These are phyloP conservation scores for Platycnemis pennipes DNA, from an alignment of 2,888 invertebrate genomes.

Conservation along the genomic window DNA sequence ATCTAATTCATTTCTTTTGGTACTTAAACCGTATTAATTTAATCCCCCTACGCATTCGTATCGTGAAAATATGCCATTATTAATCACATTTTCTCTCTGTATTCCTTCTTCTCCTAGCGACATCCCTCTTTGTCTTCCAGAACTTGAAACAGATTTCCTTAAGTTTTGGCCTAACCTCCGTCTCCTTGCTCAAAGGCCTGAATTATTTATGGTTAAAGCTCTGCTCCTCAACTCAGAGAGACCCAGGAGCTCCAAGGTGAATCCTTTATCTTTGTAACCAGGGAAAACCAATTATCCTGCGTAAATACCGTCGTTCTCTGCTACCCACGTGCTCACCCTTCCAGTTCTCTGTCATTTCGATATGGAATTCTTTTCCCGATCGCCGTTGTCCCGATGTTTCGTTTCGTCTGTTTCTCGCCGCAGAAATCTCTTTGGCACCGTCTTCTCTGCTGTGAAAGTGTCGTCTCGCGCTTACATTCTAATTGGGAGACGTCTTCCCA, in stretches of 20 bases:
- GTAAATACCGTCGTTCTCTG: neutral
- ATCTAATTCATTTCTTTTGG: too few relatives aligned
- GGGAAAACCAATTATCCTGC: conserved; percentile 23
- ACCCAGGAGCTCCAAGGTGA: neutral
- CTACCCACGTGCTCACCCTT: neutral
- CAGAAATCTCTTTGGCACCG: neutral
- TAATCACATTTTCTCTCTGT: neutral
- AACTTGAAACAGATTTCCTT: conserved; percentile 16
- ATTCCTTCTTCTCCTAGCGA: too few relatives aligned
- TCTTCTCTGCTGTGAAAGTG: neutral
- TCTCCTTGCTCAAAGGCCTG: neutral
- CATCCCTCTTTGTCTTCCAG: neutral
- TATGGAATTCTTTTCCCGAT: neutral
- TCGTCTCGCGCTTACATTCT: neutral
- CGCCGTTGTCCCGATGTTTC: neutral
- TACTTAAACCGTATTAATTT: too few relatives aligned
- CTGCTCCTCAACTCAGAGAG: conserved; percentile 1
- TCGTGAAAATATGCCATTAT: neutral
- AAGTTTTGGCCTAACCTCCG: conserved; percentile 19
- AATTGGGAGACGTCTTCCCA: neutral
- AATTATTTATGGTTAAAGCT: conserved; percentile 32
- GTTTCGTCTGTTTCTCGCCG: neutral
- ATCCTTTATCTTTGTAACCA: conserved; percentile 36
- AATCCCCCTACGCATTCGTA: neutral
- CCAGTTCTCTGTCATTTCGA: neutral